Evolutionary conservation across 2,797 vertebrate genomes (phyloP).

Genomic region (Helarctos malayanus): DNA sequence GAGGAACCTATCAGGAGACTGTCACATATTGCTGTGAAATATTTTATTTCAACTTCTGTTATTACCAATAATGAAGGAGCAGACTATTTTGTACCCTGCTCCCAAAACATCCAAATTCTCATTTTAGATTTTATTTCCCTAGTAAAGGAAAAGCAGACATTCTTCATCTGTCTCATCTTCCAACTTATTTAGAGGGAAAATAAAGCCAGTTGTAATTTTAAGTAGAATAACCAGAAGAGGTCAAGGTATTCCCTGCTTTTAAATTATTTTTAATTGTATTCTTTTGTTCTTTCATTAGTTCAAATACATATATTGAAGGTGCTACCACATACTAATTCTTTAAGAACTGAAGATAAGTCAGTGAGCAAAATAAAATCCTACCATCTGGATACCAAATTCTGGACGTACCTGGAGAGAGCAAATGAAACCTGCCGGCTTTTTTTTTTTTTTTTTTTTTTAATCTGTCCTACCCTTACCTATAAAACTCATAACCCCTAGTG

Average conservation of each 20-base stretch:
- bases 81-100: background rate
- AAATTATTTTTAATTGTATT: background rate
- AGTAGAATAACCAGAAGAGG: background rate
- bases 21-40: background rate
- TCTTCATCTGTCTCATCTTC: background rate
- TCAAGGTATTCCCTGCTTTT: background rate
- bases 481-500: background rate
- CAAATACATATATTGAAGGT: background rate
- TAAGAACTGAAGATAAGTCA: background rate
- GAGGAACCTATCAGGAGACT: background rate
- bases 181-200: background rate
- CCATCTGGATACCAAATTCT: background rate
- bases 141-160: background rate
- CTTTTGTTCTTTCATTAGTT: background rate
- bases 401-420: background rate
- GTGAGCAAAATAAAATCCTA: background rate
- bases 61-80: background rate
- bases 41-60: background rate
- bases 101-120: background rate
- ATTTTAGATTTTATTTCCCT: background rate
- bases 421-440: background rate
- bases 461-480: rapidly evolving
- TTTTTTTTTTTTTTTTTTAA: background rate
- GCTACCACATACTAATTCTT: background rate
- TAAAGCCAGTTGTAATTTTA: background rate